Evolutionary conservation across 2,113 vertebrate species (phyloP).

Genomic region (Melanostigma gelatinosum): DNA sequence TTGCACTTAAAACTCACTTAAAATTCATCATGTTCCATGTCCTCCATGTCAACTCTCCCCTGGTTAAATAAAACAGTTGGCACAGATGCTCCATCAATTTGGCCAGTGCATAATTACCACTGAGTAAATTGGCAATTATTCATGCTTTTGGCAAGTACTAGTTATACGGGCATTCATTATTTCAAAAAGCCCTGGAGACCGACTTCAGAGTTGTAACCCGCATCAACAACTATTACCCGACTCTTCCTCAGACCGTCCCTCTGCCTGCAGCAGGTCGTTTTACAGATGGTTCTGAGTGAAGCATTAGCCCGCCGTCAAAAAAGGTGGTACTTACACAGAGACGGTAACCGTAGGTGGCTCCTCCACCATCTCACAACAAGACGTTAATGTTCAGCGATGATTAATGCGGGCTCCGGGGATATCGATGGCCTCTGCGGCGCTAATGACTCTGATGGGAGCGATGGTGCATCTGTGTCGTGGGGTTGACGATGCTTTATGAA

Average conservation of each 20-base stretch:
- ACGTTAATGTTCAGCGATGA: constrained; percentile 56
- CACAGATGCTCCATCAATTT: constrained; percentile 31
- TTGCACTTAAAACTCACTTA: not conserved
- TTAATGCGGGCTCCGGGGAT: constrained; percentile 48
- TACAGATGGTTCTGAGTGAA: constrained; percentile 2
- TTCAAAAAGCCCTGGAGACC: constrained; percentile 5
- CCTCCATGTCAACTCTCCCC: constrained; percentile 1
- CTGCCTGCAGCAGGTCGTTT: constrained; percentile 33
- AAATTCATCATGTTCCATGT: constrained; percentile 14
- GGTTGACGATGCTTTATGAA: constrained; percentile 32
- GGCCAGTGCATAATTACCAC: constrained; percentile 35
- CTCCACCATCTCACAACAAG: constrained; percentile 39
- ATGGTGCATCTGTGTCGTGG: constrained; percentile 19
- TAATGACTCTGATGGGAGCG: constrained; percentile 58
- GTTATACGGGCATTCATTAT: constrained; percentile 21
- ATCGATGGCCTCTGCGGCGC: constrained; percentile 40
- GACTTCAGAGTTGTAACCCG: constrained; percentile 12
- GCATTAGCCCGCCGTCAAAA: constrained; percentile 17
- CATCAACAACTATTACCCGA: constrained; percentile 11
- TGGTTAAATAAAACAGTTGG: constrained; percentile 31
- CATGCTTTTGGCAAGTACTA: constrained; percentile 20
- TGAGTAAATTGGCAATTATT: constrained; percentile 30
- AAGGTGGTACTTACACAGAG: constrained; percentile 12
- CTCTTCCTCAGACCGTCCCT: constrained; percentile 21
- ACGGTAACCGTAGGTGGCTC: constrained; percentile 46